Percentiles rank a stretch among this genome's conserved stretches.
These are phyloP conservation scores for Myripristis murdjan DNA, from an alignment of 2,797 vertebrate species.

Conservation along the genomic window DNA sequence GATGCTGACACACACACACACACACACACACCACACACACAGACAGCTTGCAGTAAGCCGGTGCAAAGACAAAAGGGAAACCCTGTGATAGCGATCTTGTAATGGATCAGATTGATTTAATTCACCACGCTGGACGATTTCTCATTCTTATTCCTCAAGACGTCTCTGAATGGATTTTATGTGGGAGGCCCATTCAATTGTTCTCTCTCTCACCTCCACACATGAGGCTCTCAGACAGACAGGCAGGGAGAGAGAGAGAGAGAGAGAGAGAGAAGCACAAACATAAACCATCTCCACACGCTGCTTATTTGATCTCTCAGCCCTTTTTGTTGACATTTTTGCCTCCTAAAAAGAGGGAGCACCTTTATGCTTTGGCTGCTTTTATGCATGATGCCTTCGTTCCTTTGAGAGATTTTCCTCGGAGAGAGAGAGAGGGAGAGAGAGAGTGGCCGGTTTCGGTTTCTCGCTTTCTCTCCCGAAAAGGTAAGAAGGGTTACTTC, in stretches of 20 bases:
- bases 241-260: conserved; percentile 13
- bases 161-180: conserved; percentile 77
- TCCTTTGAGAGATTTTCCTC: conserved; percentile 70
- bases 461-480: conserved; percentile 52
- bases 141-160: conserved; percentile 78
- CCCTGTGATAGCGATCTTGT: conserved; percentile 74
- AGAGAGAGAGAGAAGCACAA: conserved; percentile 38
- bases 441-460: conserved; percentile 62
- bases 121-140: conserved; percentile 70
- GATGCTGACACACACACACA: conserved; percentile 8
- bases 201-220: conserved; percentile 68
- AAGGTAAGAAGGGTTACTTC: conserved; percentile 62
- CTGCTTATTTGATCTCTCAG: conserved; percentile 62
- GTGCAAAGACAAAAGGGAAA: conserved; percentile 67
- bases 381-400: conserved; percentile 66
- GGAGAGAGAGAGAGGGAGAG: too few species aligned
- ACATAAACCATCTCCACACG: conserved; percentile 67
- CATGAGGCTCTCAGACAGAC: conserved; percentile 50
- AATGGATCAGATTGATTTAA: conserved; percentile 80
- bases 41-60: conserved; percentile 60
- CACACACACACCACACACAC: conserved; percentile 18
- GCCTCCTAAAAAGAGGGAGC: conserved; percentile 56
- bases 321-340: conserved; percentile 70
- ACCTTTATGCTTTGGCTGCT: conserved; percentile 59
- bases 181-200: conserved; percentile 80